Evolutionary conservation across 1,140 invertebrate genomes (phyloP), one percentile per base, ranked within the genome.

Genomic region (Bombus consobrinus): DNA sequence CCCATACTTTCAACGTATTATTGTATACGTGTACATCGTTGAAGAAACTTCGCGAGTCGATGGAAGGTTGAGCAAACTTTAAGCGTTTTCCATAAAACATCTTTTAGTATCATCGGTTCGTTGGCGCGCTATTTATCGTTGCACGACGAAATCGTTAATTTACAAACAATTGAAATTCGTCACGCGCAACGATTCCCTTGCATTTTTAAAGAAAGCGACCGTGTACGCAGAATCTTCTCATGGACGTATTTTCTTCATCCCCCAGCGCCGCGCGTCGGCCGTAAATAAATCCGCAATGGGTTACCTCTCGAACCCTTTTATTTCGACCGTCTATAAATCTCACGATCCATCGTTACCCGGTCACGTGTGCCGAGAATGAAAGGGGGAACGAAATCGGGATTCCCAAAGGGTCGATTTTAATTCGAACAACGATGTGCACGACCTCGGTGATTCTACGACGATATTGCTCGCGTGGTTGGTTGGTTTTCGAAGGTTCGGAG

Each of bases 331-430:
- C 81, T 39, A 28, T 80, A 34, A 78, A 83, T 76, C 41, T 39
- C 15, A 41, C n/a, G 34, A 62, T 74, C 66, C 73, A 41, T 82
- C 57, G 57, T 34, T 53, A n/a, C 3, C 57, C 32, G 71, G 41
- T 53, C 62, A 43, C 62, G 66, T 8, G 28, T 62, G 28, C 13
- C 4, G 32, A 59, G 39, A 86, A 74, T 0, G 10, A 13, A 39
- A 28, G 68, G 25, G 37, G 37, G 69, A 0, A n/a, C 66, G 77
- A 87, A 87, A 88, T 76, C 62, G 71, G 53, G 53, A 64, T 83
- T 79, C 12, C 53, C 47, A 53, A 53, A 22, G 25, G 41, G 80
- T 34, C 59, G 74, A 68, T 43, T 69, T 69, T 69, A 41, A 77
- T 82, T 82, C 80, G 12, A 43, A 18, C 32, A 18, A 37, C 66